Conservation (phyloP, 2,888 invertebrate species). For the Leptopilina drosophilae region DNA sequence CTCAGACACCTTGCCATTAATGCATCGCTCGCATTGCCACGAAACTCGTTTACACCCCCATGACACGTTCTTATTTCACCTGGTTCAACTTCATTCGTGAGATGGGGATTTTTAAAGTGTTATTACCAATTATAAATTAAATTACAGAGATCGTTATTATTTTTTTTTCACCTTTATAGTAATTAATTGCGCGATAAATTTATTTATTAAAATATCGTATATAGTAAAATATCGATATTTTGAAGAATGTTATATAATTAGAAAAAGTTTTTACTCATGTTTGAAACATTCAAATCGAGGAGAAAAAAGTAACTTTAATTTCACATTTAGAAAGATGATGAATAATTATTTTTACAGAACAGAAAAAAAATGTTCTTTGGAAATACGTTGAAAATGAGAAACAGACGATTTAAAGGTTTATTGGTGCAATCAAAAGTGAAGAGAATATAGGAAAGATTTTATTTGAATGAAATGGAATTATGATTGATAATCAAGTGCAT, state of each 20-base stretch:
- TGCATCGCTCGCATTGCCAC: conserved; percentile 61
- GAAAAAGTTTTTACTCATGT: background rate
- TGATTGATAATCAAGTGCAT: background rate
- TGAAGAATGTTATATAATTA: background rate
- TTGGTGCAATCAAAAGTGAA: background rate
- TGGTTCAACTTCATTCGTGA: conserved; percentile 27
- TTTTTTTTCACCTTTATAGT: background rate
- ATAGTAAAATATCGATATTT: no score
- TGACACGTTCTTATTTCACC: conserved; percentile 40
- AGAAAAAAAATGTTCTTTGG: no score
- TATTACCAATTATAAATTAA: conserved; percentile 33
- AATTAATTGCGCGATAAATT: conserved; percentile 16
- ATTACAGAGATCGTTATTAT: conserved; percentile 5
- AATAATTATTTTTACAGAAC: no score
- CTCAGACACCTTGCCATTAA: conserved; percentile 70
- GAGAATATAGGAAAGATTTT: background rate
- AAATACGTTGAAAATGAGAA: background rate
- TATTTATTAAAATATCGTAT: no score
- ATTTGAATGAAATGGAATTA: background rate
- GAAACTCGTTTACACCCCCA: conserved; percentile 59
- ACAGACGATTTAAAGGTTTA: background rate
- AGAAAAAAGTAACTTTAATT: no score
- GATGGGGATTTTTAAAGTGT: conserved; percentile 24
- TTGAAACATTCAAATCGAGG: no score
- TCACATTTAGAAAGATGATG: no score